Evolutionary conservation across 64 coral and sea anemone species (phyloP), one percentile per base, ranked within the genome.

Genomic region (Acropora yongei): DNA sequence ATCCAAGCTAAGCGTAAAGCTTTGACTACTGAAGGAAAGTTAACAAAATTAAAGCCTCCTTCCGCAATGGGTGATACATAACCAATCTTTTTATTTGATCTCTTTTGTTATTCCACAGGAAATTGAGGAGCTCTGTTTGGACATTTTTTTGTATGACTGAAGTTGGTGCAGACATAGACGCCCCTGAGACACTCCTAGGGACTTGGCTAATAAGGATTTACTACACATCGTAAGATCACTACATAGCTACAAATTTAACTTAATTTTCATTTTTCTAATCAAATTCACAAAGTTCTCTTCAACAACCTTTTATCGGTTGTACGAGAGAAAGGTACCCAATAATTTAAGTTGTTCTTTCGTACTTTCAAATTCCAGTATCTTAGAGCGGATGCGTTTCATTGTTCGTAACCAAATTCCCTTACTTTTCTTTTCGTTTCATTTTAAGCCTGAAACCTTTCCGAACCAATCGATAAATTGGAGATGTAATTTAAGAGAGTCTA

Each of bases 181-280:
- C n/a, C n/a, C n/a, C n/a, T 79, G 77, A 13, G 77, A 79, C 12
- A 79, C 17, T 48, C 77, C 77, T 43, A 79, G 55, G 47, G 47
- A 53, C 46, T 79, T 79, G 17, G 46, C 17, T 79, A 53, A 18
- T 43, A 77, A 48, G 10, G 47, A 43, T 51, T 43, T 79, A 48
- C 77, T 48, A 53, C n/a, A 79, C 19, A 79, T 51, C 14, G 77
- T 79, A 43, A 79, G 16, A 53, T 79, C 47, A 12, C 77, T 10
- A 48, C 17, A 79, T 53, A 43, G 46, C 77, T 48, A 79, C 47
- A 79, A 53, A 51, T 79, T 43, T 16, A 53, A 43, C 47, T 79
- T 79, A 78, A 45, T 78, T 78, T 78, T 4, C 4, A 48, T 16
- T 43, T 79, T 79, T 79, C 47, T 1, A 43, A 79, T 79, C 77